Percentiles rank a stretch among this genome's conserved stretches.
Conservation (phyloP, 2,113 vertebrate species). For the Ardeotis arabs region DNA sequence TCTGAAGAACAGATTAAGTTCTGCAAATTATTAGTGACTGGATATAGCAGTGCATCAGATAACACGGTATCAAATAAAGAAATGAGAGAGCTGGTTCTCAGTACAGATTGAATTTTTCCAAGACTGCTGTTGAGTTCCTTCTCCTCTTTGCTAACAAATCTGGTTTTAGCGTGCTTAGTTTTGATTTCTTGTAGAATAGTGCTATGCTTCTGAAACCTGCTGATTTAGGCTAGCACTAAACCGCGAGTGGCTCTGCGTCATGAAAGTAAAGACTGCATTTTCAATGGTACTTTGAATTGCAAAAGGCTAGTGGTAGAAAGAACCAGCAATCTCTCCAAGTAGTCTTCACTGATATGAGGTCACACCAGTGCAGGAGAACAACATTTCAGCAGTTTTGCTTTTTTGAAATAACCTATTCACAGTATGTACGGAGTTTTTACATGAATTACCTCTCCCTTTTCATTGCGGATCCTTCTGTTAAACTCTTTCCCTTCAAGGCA, state of each 20-base stretch:
- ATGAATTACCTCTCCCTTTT: constrained; percentile 91
- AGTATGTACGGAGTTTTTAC: background rate
- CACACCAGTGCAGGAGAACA: background rate
- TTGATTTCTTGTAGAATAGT: background rate
- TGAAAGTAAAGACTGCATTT: background rate
- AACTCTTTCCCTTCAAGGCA: constrained; percentile 98
- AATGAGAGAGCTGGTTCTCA: background rate
- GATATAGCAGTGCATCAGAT: background rate
- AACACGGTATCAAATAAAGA: background rate
- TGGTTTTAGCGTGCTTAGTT: background rate
- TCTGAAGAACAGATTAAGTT: background rate
- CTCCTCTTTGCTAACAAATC: background rate
- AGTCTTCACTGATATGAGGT: accelerated
- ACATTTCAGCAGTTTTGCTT: accelerated
- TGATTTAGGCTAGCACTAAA: background rate
- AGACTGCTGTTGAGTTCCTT: background rate
- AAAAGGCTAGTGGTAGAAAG: background rate
- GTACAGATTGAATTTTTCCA: background rate
- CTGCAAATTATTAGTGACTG: background rate
- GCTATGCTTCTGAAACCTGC: background rate
- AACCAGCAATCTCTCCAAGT: background rate
- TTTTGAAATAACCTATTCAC: no score
- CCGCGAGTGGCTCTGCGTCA: background rate
- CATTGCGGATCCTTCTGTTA: constrained; percentile 96
- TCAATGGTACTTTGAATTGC: background rate